A percentile compares a stretch with the other conserved stretches of the same genome.
phyloP scores from a whole-genome alignment of 1,140 invertebrate species.

The Capitella teleta region DNA sequence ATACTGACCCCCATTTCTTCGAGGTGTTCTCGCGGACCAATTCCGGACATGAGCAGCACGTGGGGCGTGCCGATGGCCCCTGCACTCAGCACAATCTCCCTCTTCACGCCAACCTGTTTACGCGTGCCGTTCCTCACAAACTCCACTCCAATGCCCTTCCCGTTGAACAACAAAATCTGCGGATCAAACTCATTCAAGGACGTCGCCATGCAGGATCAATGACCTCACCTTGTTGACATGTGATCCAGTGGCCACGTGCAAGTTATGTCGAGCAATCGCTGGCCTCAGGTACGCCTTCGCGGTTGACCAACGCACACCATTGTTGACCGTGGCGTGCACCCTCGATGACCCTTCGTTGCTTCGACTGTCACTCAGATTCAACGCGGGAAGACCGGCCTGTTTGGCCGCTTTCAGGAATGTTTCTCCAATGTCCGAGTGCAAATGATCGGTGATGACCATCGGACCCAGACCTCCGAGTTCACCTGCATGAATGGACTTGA shows the following conservation, averaged over 20 bases:
- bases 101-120: slow-evolving; percentile 49
- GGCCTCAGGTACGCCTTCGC: slow-evolving; percentile 3
- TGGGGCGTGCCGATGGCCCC: slow-evolving; percentile 50
- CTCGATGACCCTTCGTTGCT: neutral
- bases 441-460: too few species aligned
- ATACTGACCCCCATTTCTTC: too few species aligned
- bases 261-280: neutral
- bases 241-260: slow-evolving; percentile 1
- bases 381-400: too few species aligned
- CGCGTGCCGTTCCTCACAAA: slow-evolving; percentile 33
- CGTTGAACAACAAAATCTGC: slow-evolving; percentile 3
- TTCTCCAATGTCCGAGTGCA: too few species aligned
- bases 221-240: slow-evolving; percentile 7
- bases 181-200: neutral
- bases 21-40: slow-evolving; percentile 46
- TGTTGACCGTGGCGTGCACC: neutral
- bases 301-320: neutral
- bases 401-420: too few species aligned
- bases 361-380: too few species aligned
- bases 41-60: slow-evolving; percentile 49
- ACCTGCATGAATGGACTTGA: too few species aligned
- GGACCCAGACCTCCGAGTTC: too few species aligned
- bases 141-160: slow-evolving; percentile 23
- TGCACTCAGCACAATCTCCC: slow-evolving; percentile 48
- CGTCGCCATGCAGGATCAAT: neutral